A percentile compares a stretch with the other conserved stretches of the same genome.
Evolutionary conservation across 2,797 vertebrate genomes (phyloP).

Genomic region (Melanotaenia pygmaea): DNA sequence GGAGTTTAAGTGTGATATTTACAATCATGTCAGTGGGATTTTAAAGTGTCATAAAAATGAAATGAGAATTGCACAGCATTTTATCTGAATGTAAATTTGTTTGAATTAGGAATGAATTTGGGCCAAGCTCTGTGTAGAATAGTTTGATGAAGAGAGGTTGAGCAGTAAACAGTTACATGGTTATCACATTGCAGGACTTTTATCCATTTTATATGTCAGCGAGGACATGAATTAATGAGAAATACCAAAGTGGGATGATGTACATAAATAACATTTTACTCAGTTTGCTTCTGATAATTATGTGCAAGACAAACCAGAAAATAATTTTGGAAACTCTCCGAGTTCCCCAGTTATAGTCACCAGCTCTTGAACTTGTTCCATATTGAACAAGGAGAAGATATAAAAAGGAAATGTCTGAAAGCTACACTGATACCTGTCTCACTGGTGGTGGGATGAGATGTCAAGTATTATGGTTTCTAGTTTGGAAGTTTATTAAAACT

Average conservation of each 20-base stretch:
- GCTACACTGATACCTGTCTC: neutral
- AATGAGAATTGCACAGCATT: neutral
- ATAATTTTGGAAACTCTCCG: constrained; percentile 18
- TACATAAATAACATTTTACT: neutral
- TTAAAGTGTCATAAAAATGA: constrained; percentile 1
- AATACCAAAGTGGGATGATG: constrained; percentile 3
- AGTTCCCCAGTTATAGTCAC: constrained; percentile 25
- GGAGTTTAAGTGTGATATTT: constrained; percentile 32
- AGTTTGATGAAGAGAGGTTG: neutral
- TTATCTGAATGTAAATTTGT: neutral
- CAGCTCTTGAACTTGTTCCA: neutral
- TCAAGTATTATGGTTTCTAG: neutral
- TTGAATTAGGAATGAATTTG: neutral
- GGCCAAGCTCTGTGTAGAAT: neutral
- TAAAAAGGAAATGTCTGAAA: neutral
- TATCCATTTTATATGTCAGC: neutral
- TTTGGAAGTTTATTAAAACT: neutral
- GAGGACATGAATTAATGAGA: neutral
- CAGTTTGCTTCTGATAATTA: constrained; percentile 10
- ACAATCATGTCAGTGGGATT: constrained; percentile 23
- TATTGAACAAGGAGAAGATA: too few species aligned
- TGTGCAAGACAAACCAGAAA: constrained; percentile 7
- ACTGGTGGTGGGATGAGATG: neutral
- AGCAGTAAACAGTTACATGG: neutral
- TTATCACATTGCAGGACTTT: neutral